Conservation (phyloP, 1,140 invertebrate genomes). For the Steinernema khuongi region DNA sequence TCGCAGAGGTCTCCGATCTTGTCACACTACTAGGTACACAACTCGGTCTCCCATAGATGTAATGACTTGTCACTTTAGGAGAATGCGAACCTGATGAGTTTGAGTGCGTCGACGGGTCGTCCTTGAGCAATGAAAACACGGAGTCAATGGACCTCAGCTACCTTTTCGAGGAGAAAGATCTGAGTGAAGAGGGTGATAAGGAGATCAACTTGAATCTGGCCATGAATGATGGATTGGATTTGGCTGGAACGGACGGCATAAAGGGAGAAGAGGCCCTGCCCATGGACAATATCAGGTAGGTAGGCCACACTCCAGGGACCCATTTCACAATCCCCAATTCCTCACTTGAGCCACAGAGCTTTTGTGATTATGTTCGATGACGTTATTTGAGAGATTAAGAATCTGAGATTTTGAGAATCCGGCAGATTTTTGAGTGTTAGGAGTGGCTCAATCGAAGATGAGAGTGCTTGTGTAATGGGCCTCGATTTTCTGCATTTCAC, state of each 20-base stretch:
- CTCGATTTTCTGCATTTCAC: no score
- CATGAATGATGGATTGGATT: background rate
- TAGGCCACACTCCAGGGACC: no score
- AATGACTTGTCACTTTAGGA: background rate
- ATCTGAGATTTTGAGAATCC: no score
- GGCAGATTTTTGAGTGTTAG: background rate
- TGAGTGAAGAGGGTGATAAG: constrained; percentile 10
- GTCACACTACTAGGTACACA: background rate
- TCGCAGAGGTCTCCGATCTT: constrained; percentile 11
- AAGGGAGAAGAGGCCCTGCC: background rate
- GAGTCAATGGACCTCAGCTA: background rate
- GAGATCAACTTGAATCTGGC: background rate
- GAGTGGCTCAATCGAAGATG: no score
- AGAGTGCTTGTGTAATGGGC: no score
- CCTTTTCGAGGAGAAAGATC: constrained; percentile 22
- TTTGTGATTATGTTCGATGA: no score
- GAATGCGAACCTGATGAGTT: constrained; percentile 26
- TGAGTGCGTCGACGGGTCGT: no score
- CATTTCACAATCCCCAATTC: no score
- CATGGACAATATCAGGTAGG: background rate
- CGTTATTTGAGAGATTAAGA: no score
- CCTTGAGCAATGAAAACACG: background rate
- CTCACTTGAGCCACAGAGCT: no score
- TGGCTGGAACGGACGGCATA: background rate
- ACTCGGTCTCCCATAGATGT: background rate